Percentiles rank a stretch among this genome's conserved stretches.
phyloP scores from a whole-genome alignment of 2,888 invertebrate species.

The Oeneis ivallda region DNA sequence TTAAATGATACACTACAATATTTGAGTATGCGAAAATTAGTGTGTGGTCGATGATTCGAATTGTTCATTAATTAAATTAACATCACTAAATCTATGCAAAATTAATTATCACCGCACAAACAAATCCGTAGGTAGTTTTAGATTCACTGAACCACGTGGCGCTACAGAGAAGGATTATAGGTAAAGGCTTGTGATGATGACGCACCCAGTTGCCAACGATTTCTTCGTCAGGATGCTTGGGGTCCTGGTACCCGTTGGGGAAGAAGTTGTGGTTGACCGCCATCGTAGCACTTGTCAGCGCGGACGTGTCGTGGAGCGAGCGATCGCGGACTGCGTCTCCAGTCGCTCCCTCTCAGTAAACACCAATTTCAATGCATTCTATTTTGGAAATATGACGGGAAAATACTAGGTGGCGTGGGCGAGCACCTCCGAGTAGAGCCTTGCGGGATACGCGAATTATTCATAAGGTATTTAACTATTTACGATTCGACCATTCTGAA shows the following conservation, averaged over 20 bases:
- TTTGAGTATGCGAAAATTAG: constrained; percentile 69
- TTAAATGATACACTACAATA: constrained; percentile 60
- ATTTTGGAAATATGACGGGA: constrained; percentile 78
- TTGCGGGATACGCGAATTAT: constrained; percentile 53
- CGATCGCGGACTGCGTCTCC: constrained; percentile 73
- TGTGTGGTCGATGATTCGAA: constrained; percentile 36
- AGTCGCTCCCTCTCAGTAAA: constrained; percentile 72
- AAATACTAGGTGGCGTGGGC: constrained; percentile 71
- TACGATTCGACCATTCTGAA: constrained; percentile 22
- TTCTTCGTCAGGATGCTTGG: constrained; percentile 81
- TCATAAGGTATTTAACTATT: constrained; percentile 23
- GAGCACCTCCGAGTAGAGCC: constrained; percentile 63
- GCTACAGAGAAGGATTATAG: constrained; percentile 8
- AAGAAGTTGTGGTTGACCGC: constrained; percentile 76
- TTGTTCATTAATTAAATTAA: constrained; percentile 18
- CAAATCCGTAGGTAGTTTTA: background rate
- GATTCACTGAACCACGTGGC: background rate
- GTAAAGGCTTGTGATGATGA: constrained; percentile 43
- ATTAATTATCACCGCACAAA: constrained; percentile 3
- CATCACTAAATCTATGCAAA: background rate
- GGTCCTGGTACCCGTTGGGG: constrained; percentile 79
- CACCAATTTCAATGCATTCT: constrained; percentile 79
- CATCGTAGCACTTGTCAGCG: constrained; percentile 62
- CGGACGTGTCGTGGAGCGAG: constrained; percentile 67
- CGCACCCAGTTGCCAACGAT: constrained; percentile 83